Evolutionary conservation across 2,888 invertebrate genomes (phyloP), one percentile per base, ranked within the genome.

Genomic region (Herminia tarsipennalis): DNA sequence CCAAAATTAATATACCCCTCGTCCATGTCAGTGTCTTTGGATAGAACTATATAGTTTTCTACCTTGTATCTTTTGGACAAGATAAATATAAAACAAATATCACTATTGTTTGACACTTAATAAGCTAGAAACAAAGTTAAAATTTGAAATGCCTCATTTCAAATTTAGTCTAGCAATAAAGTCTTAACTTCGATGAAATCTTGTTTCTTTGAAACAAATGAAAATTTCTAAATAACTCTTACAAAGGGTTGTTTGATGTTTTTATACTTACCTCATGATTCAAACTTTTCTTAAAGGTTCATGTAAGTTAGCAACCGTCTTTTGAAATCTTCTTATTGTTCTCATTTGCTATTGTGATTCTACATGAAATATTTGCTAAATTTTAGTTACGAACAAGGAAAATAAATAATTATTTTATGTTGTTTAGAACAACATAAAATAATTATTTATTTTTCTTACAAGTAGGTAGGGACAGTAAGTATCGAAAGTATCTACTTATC

Each of bases 201-300:
- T 46, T 39, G 20, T 20, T 46, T 44, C 51, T 55, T 52, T 52
- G 44, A 44, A 51, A 51, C 41, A 41, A 52, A 44, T 43, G 36
- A 51, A 44, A 41, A 44, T 47, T 47, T 41, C 30, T 51, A 20
- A 41, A 42, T 52, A 37, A 27, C 55, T 37, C 37, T 34, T 41
- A 44, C 38, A 27, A 37, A 36, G 17, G 8, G 30, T 43, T 46
- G 55, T 51, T 50, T 51, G 38, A 48, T 55, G 41, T 47, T 55
- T 36, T 22, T 47, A 44, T 38, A 47, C n/a, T n/a, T n/a, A n/a
- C 34, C 13, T 17, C 30, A 30, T 40, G 20, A 35, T 34, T 38
- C 5, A 41, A 28, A 41, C 30, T 45, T 34, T 41, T 38, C 18
- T 5, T 25, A 29, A 44, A 43, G 39, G 40, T 50, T 37, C 22